These are phyloP conservation scores for Xyrauchen texanus DNA, from an alignment of 2,113 vertebrate genomes.

Conservation along the genomic window DNA sequence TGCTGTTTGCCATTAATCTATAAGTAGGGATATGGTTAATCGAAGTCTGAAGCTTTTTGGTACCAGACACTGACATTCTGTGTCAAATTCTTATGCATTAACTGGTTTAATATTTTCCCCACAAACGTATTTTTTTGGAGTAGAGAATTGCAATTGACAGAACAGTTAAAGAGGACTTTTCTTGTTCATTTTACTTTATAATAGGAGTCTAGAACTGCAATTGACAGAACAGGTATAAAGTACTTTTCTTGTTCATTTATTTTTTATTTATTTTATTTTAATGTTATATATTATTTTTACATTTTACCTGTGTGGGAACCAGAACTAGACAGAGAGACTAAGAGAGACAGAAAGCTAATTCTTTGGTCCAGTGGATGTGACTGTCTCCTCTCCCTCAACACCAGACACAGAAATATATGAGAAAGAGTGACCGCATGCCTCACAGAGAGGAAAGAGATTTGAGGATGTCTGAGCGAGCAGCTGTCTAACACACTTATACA, in stretches of 20 bases:
- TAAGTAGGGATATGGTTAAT: slow-evolving; percentile 6
- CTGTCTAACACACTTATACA: background rate
- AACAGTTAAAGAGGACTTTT: too few relatives aligned
- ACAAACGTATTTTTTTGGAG: too few relatives aligned
- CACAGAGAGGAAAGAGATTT: background rate
- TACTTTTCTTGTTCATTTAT: too few relatives aligned
- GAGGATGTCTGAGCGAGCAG: background rate
- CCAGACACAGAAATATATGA: slow-evolving; percentile 22
- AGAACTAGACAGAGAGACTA: too few relatives aligned
- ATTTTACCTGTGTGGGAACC: background rate
- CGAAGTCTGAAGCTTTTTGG: slow-evolving; percentile 16
- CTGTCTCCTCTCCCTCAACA: background rate
- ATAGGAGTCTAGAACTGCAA: too few relatives aligned
- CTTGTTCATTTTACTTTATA: too few relatives aligned
- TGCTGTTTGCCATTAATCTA: background rate
- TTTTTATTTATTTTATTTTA: too few relatives aligned
- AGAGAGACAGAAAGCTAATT: background rate
- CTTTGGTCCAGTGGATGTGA: background rate
- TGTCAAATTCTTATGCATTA: background rate
- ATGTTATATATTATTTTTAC: too few relatives aligned
- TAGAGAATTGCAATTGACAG: too few relatives aligned
- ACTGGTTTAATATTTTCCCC: background rate
- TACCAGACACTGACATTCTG: background rate
- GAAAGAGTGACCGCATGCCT: background rate
- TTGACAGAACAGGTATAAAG: too few relatives aligned